Base-by-base conservation (phyloP, 2,113 vertebrate species). In the Heterotilapia buettikoferi region DNA sequence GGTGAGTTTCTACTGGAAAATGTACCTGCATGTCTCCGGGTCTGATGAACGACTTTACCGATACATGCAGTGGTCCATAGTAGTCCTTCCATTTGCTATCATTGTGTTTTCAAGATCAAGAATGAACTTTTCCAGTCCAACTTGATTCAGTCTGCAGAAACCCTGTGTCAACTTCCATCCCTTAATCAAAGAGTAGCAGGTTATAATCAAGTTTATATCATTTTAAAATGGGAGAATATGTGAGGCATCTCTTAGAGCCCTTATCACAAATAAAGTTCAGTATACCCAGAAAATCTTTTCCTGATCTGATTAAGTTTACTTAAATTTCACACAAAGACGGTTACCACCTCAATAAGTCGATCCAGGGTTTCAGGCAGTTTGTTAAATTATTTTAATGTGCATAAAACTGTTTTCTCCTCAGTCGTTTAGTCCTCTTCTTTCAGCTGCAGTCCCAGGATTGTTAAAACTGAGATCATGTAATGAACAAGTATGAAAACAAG, bases 401-500 rank as follows among this genome's bases (percentile, higher is more conserved):
- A 66, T 66, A 0, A 66, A 66, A 38, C 0, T 3, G 18, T 66
- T 66, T 57, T 66, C 0, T n/a, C 31, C 31, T 66, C 61, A n/a
- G 61, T 66, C 3, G 1, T n/a, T 66, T 38, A 66, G 61, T 66
- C 31, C 18, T 38, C 33, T 66, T 66, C 19, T 3, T 66, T 8
- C 61, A 66, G 33, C 61, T 66, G 61, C 61, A 66, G 33, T 38
- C 10, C 10, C 61, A 38, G 33, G 6, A 2, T 18, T 66, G 61
- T 7, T 66, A 66, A 66, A 38, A 36, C 31, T 66, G 61, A 66
- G 18, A 0, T 36, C 31, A 12, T 38, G 19, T 10, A 66, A 66
- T 36, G 61, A 38, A 38, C 61, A 66, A 66, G 3, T 38, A 38
- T 66, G 0, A 21, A 66, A 38, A 38, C 4, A 66, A 66, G 61